Base-by-base conservation (phyloP, 1,140 invertebrate species). In the Ooceraea biroi region DNA sequence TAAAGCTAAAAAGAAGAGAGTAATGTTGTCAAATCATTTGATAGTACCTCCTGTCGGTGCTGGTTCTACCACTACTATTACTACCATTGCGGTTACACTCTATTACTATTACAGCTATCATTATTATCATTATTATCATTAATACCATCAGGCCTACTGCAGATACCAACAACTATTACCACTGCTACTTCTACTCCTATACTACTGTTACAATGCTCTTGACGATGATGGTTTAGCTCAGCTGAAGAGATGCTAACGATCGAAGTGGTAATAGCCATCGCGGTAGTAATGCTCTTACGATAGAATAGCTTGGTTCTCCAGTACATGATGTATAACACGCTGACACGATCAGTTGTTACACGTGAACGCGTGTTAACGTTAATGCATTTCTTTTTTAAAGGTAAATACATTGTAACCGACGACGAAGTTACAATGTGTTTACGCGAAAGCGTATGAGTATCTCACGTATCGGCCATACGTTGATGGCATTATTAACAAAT, bases 181-280 rank as follows among this genome's bases (percentile, higher is more conserved):
- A 80, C 76, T 80, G 65, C 65, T 71, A 80, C 76, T 71, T 80
- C 65, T 80, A 78, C 48, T 78, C 17, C 76, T 78, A 80, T 22
- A 80, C 76, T 80, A 80, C 76, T 71, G 76, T 80, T 80, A 80
- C 76, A 80, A 80, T 58, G 65, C 65, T 80, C 50, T 36, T 80
- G 63, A 76, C 41, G 60, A 78, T 74, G 60, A 60, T 68, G 30
- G 68, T 44, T 48, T 63, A 57, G 63, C 50, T 78, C 36, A 36
- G 76, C 17, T 78, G 76, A 44, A 68, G 72, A 52, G 72, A 52
- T 63, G 58, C 58, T 76, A 76, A 65, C 63, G 36, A 78, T 69
- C 76, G 41, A 69, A 71, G 65, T 80, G 50, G 65, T 80, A 80
- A 80, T 80, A 80, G 76, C 65, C 36, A 80, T 80, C 36, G 17